Evolutionary conservation across 30 jellyfish, hydroid and myxozoan species (phyloP), one percentile per base, ranked within the genome.

Genomic region (Sanderia malayensis): DNA sequence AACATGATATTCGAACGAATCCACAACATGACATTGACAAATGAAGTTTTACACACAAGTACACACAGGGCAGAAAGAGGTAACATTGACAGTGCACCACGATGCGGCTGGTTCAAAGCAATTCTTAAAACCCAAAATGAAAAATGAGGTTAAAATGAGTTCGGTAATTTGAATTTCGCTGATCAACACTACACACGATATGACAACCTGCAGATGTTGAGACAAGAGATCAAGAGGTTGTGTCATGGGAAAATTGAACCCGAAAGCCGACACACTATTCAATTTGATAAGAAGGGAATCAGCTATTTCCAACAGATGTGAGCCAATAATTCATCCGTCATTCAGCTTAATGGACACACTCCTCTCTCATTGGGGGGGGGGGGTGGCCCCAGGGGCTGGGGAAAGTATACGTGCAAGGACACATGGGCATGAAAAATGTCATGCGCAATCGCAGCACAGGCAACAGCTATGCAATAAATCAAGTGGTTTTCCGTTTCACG

Each of bases 21-120:
- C 24, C 34, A 53, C 28, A 69, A 17, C 18, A 20, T 26, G 70
- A 47, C 81, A 27, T 15, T 71, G 86, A 74, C 52, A 18, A 74
- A 74, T 61, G 65, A 44, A 73, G 78, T 59, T n/a, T 30, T 23
- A 74, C 70, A 74, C 86, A 22, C 85, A 74, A 60, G 19, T 21
- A 44, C 65, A n/a, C n/a, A 30, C 31, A 4, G 68, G 25, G 34
- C 44, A 22, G 58, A 26, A 25, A 23, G 58, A 37, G 32, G 13
- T 15, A 46, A 66, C 31, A 6, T 25, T 71, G 57, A 19, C 33
- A 57, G 53, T 74, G 76, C 25, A 68, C 52, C 25, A 46, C 26
- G 13, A 11, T 70, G 45, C 58, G 78, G 64, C 6, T 7, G 30
- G 71, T 47, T 41, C 78, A 41, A 61, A 64, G 63, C 60, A 44